These are phyloP conservation scores for Apostichopus californicus DNA, from an alignment of 35 echinoderm and acorn worm genomes.

Conservation along the genomic window DNA sequence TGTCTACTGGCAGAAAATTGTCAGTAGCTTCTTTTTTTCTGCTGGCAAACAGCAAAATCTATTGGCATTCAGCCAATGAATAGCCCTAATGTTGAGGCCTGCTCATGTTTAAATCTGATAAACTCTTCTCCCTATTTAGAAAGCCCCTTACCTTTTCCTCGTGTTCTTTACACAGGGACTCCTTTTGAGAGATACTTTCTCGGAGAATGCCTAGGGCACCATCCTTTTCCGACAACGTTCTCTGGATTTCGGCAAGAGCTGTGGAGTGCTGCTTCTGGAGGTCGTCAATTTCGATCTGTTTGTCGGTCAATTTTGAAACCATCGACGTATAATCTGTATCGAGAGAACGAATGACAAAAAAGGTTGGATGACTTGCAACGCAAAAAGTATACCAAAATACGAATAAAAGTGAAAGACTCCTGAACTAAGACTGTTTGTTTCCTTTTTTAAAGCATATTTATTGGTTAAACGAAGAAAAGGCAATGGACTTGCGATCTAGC, in stretches of 20 bases:
- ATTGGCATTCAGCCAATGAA: too few species aligned
- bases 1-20: too few species aligned
- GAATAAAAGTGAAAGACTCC: neutral
- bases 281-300: slow-evolving; percentile 48
- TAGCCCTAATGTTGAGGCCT: too few species aligned
- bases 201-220: slow-evolving; percentile 41
- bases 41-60: neutral
- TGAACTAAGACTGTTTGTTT: neutral
- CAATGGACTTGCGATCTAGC: too few species aligned
- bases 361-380: neutral
- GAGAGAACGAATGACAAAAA: neutral
- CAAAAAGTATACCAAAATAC: neutral
- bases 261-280: neutral
- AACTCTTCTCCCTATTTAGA: neutral
- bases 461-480: too few species aligned
- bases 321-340: slow-evolving; percentile 41
- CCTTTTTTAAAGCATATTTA: too few species aligned
- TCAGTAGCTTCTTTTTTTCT: too few species aligned
- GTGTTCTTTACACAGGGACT: slow-evolving; percentile 23
- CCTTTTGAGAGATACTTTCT: slow-evolving; percentile 41
- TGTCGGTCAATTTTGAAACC: slow-evolving; percentile 47
- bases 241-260: slow-evolving; percentile 28
- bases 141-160: slow-evolving; percentile 36
- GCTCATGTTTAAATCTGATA: too few species aligned
- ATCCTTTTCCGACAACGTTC: slow-evolving; percentile 44